Evolutionary conservation across 2,113 vertebrate genomes (phyloP).

Genomic region (Ascaphus truei): DNA sequence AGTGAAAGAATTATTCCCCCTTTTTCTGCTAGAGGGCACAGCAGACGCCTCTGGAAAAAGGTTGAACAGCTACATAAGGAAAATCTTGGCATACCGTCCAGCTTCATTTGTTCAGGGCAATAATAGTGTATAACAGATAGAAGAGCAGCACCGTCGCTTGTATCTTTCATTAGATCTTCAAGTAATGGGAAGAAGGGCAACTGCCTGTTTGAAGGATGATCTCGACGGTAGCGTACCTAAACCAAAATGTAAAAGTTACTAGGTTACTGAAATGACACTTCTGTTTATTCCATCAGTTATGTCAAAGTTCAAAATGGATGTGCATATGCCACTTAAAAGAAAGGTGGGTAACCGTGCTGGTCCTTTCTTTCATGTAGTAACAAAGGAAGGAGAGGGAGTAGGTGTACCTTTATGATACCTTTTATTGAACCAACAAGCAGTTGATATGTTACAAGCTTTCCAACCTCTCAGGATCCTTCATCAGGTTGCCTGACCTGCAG

Average conservation of each 20-base stretch:
- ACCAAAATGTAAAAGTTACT: background rate
- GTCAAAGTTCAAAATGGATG: constrained; percentile 26
- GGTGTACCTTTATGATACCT: no score
- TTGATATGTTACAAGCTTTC: no score
- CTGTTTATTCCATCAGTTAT: constrained; percentile 33
- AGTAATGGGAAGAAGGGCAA: constrained; percentile 82
- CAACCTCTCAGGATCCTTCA: no score
- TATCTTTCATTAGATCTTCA: constrained; percentile 85
- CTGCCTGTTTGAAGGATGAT: constrained; percentile 78
- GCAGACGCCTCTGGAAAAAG: no score
- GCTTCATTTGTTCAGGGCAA: constrained; percentile 86
- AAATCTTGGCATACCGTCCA: constrained; percentile 78
- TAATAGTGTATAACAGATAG: constrained; percentile 89
- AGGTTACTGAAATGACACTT: constrained; percentile 1
- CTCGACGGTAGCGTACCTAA: constrained; percentile 90
- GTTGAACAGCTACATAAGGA: no score
- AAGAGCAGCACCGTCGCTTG: constrained; percentile 82
- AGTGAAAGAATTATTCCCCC: no score
- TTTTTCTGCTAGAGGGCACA: no score
- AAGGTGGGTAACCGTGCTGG: no score
- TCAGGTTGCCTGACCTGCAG: no score
- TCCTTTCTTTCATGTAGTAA: no score
- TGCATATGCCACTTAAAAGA: background rate
- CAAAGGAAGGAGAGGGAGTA: no score
- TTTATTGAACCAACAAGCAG: no score